Percentiles rank a stretch among this genome's conserved stretches.
These are phyloP conservation scores for Zoanthus sociatus DNA, from an alignment of 92 coral and sea anemone species.

Conservation along the genomic window DNA sequence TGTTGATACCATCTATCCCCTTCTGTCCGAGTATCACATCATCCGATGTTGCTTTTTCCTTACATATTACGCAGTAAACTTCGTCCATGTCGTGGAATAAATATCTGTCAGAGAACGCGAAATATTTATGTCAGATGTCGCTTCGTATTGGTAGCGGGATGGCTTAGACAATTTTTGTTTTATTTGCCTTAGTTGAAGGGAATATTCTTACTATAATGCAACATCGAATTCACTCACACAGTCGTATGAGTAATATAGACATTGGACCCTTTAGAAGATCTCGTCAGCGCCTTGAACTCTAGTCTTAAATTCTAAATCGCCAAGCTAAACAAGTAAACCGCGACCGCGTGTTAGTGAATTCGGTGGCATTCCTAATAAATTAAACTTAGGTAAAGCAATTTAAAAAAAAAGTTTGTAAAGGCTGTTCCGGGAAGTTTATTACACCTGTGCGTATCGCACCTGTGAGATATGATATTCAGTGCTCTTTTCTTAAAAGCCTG, in stretches of 20 bases:
- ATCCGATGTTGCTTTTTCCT: constrained; percentile 18
- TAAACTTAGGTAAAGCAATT: not conserved
- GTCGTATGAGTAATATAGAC: constrained; percentile 5
- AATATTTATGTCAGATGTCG: constrained; percentile 39
- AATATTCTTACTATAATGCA: constrained; percentile 28
- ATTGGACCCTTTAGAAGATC: constrained; percentile 16
- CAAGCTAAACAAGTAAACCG: not conserved
- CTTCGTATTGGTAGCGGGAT: constrained; percentile 32
- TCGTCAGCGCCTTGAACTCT: not conserved
- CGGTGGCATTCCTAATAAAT: not conserved
- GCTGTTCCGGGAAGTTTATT: not conserved
- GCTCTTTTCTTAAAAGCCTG: constrained; percentile 1
- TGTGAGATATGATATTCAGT: not conserved
- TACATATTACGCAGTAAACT: constrained; percentile 23
- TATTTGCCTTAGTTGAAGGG: constrained; percentile 30
- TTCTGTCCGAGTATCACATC: constrained; percentile 21
- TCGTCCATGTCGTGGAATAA: constrained; percentile 28
- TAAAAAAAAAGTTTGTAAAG: not conserved
- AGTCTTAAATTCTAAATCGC: constrained; percentile 4
- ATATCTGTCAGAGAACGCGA: constrained; percentile 37
- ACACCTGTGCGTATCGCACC: not conserved
- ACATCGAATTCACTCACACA: constrained; percentile 31
- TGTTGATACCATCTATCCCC: constrained; percentile 25
- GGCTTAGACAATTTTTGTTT: constrained; percentile 31
- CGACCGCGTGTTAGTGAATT: not conserved